Conservation (phyloP, 2,797 vertebrate genomes). For the Macroramphosus scolopax region DNA sequence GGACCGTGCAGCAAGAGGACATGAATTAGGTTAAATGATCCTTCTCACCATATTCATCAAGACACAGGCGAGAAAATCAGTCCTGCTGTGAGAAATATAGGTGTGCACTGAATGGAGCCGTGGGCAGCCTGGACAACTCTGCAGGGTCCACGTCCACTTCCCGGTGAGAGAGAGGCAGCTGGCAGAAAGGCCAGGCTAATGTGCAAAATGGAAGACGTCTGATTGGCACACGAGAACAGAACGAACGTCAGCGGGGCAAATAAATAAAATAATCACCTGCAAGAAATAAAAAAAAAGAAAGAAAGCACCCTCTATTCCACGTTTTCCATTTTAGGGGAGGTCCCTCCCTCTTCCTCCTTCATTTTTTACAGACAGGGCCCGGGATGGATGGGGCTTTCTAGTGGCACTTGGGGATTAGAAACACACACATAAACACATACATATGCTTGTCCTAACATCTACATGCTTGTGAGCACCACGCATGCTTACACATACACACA, state of each 20-base stretch:
- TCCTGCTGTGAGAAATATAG: conserved; percentile 41
- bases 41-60: conserved; percentile 45
- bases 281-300: conserved; percentile 17
- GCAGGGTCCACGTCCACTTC: conserved; percentile 34
- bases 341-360: conserved; percentile 31
- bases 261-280: conserved; percentile 62
- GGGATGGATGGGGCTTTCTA: conserved; percentile 57
- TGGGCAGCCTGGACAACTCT: conserved; percentile 23
- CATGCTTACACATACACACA: conserved; percentile 20
- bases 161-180: conserved; percentile 41
- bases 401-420: conserved; percentile 56
- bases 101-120: conserved; percentile 39
- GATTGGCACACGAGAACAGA: conserved; percentile 46
- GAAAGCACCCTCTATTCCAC: conserved; percentile 23
- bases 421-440: conserved; percentile 44
- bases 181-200: conserved; percentile 36
- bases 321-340: conserved; percentile 37
- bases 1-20: conserved; percentile 39
- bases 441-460: conserved; percentile 30
- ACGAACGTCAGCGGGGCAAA: conserved; percentile 57
- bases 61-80: conserved; percentile 32
- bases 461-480: conserved; percentile 24
- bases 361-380: conserved; percentile 53
- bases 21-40: conserved; percentile 56
- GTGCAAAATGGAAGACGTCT: conserved; percentile 51